These are phyloP conservation scores for Cheilosia impressa DNA, from an alignment of 2,888 invertebrate genomes.

Conservation along the genomic window DNA sequence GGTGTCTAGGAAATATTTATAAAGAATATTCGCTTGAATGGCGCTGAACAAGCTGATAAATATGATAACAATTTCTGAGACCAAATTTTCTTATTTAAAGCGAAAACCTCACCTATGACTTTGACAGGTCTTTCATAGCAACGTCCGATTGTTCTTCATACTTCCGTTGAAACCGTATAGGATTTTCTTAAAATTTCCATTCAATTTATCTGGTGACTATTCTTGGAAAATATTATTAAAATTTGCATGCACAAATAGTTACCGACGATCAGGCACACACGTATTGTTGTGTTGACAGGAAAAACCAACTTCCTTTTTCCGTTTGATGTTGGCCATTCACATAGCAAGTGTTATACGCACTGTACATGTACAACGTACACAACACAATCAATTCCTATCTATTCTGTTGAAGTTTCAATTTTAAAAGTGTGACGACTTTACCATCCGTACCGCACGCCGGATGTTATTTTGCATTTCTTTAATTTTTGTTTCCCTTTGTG, in stretches of 20 bases:
- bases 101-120: too few species aligned
- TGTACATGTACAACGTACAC: neutral
- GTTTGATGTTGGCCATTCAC: conserved; percentile 60
- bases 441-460: conserved; percentile 39
- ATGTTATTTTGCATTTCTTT: conserved; percentile 66
- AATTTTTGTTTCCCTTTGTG: conserved; percentile 5
- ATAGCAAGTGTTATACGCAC: conserved; percentile 27
- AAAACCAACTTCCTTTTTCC: conserved; percentile 70
- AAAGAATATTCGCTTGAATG: too few species aligned
- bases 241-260: neutral
- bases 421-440: conserved; percentile 43
- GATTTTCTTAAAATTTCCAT: neutral
- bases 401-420: conserved; percentile 41
- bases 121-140: too few species aligned
- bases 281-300: conserved; percentile 56
- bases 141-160: neutral
- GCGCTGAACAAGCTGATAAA: too few species aligned
- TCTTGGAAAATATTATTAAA: neutral
- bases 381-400: neutral
- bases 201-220: conserved; percentile 6
- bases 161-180: neutral
- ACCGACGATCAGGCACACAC: conserved; percentile 26
- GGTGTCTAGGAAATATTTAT: too few species aligned
- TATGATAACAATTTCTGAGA: too few species aligned
- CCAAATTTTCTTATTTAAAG: too few species aligned